phyloP scores from a whole-genome alignment of 2,888 invertebrate species.

The Colletes collaris region DNA sequence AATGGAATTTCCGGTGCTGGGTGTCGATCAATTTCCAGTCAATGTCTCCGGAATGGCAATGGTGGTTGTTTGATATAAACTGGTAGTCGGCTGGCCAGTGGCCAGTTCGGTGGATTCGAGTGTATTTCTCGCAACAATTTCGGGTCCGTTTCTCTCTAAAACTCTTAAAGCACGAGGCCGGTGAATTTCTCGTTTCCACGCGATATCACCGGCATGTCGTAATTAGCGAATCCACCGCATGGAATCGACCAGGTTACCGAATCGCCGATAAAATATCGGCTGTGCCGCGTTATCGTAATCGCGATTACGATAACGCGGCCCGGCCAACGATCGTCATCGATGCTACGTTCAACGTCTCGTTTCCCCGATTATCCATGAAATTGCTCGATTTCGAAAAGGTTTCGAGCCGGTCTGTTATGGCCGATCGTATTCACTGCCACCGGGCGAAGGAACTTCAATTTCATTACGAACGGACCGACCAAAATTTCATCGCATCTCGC shows the following conservation, averaged over 20 bases:
- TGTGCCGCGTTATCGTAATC: conserved; percentile 39
- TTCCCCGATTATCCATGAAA: conserved; percentile 35
- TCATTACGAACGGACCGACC: background rate
- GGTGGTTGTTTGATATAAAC: conserved; percentile 58
- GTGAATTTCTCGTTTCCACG: conserved; percentile 26
- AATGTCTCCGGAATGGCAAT: conserved; percentile 42
- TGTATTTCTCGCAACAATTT: conserved; percentile 25
- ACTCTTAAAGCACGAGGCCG: conserved; percentile 41
- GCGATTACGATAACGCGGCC: conserved; percentile 50
- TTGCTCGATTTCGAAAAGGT: conserved; percentile 18
- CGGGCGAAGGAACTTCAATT: background rate
- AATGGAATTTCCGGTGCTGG: conserved; percentile 57
- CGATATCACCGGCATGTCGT: conserved; percentile 40
- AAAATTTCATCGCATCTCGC: too few species aligned
- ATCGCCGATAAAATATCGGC: conserved; percentile 59
- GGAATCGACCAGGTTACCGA: conserved; percentile 40
- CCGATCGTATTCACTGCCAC: background rate
- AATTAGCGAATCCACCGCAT: conserved; percentile 54
- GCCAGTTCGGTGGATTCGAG: conserved; percentile 57
- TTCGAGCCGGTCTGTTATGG: background rate
- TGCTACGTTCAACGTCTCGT: conserved; percentile 22
- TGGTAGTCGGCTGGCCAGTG: conserved; percentile 51
- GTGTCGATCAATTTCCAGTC: conserved; percentile 61
- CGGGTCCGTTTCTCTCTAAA: conserved; percentile 9
- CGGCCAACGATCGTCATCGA: conserved; percentile 32